Base-by-base conservation (phyloP, 1,140 invertebrate species). In the Mizuhopecten yessoensis region DNA sequence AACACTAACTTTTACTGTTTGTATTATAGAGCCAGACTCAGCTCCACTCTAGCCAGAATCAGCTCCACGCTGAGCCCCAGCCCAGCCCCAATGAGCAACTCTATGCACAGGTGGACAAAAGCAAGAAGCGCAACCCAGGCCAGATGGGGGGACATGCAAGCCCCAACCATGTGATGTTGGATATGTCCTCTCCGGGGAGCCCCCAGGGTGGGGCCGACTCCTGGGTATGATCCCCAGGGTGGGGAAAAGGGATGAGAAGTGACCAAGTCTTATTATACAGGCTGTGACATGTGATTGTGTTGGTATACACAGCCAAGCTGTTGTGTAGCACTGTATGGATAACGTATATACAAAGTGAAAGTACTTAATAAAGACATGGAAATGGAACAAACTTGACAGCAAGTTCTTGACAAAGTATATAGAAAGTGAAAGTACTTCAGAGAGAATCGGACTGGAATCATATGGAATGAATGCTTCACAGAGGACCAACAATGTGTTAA, bases 21-120 rank as follows among this genome's bases (percentile, higher is more conserved):
- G 42, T 57, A 57, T 57, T 57, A n/a, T n/a, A 75, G 57, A 75
- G 57, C 29, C 57, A 75, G 23, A 75, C 3, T n/a, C 57, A 75
- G n/a, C 57, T 86, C n/a, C 91, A 89, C 89, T 88, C 29, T 57
- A n/a, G n/a, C n/a, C n/a, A n/a, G 15, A 49, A 20, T 20, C 45
- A 49, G 20, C 45, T 86, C 29, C 91, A 89, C 89, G 88, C 33
- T 86, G 87, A 89, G 33, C 91, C 39, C 34, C 75, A 33, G 23
- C 42, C 36, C 86, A 87, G 49, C 87, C 91, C 86, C 5, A 86
- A 42, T 34, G 95, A 95, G 89, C 95, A 94, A 33, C 90, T 95
- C 17, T 95, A 95, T 92, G 95, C 95, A 86, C 94, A 95, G 88
- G 95, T 95, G 17, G 95, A 95, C 91, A 95, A 95, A 90, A 92